phyloP scores from a whole-genome alignment of 2,888 invertebrate species.

The Aleiodes alternator region DNA sequence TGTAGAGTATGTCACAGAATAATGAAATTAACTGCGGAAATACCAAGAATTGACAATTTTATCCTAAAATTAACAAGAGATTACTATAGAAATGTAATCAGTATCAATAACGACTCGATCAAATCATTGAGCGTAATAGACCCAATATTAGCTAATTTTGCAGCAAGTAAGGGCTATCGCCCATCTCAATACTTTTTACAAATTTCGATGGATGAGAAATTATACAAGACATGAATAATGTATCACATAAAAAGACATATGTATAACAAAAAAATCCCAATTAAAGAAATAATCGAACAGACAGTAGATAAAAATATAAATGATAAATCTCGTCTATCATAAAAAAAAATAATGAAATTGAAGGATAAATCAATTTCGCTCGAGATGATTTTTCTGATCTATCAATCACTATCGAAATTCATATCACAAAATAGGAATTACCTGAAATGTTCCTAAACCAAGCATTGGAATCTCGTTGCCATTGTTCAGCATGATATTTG shows the following conservation, averaged over 20 bases:
- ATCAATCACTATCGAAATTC: neutral
- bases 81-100: neutral
- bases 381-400: too few relatives aligned
- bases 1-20: neutral
- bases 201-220: neutral
- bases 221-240: conserved; percentile 7
- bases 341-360: too few relatives aligned
- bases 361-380: too few relatives aligned
- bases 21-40: too few relatives aligned
- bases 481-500: conserved; percentile 74
- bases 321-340: neutral
- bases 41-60: conserved; percentile 12
- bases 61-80: conserved; percentile 18
- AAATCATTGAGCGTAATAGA: neutral
- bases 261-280: conserved; percentile 10
- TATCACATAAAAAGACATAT: conserved; percentile 9
- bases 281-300: neutral
- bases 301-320: neutral
- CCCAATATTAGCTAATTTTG: neutral
- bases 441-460: conserved; percentile 78
- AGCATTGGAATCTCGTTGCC: conserved; percentile 76
- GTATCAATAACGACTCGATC: neutral
- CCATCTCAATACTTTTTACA: conserved; percentile 19
- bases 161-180: neutral
- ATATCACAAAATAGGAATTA: conserved; percentile 54